These are phyloP conservation scores for Mormoops blainvillei DNA, from an alignment of 2,113 vertebrate genomes.

Conservation along the genomic window DNA sequence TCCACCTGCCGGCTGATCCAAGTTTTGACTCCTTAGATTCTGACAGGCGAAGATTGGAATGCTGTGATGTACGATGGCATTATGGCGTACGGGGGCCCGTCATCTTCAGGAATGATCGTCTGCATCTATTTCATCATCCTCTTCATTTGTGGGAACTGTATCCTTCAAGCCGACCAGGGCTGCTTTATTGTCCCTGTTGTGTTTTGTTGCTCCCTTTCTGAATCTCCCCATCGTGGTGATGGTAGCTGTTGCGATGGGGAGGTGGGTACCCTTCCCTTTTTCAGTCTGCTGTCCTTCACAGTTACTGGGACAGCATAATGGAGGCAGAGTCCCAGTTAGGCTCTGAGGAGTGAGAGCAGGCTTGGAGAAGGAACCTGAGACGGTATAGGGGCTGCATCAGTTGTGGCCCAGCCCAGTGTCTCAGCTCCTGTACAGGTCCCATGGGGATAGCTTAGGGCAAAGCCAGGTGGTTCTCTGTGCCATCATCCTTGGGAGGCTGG, in stretches of 20 bases:
- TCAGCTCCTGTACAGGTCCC: background rate
- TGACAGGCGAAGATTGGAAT: constrained; percentile 99
- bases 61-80: constrained; percentile 99
- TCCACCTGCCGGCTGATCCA: background rate
- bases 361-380: no score
- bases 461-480: background rate
- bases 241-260: background rate
- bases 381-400: accelerated
- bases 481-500: background rate
- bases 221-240: background rate
- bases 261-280: background rate
- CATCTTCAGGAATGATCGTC: constrained; percentile 97
- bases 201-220: background rate
- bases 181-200: accelerated
- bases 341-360: background rate
- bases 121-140: constrained; percentile 99
- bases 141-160: constrained; percentile 99
- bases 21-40: constrained; percentile 83
- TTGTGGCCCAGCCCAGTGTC: accelerated
- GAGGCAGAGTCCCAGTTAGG: background rate
- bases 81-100: constrained; percentile 97
- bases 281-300: background rate
- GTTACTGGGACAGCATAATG: accelerated
- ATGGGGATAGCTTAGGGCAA: background rate
- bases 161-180: constrained; percentile 78